Evolutionary conservation across 2,888 invertebrate species (phyloP).

Genomic region (Drosophila histrio): DNA sequence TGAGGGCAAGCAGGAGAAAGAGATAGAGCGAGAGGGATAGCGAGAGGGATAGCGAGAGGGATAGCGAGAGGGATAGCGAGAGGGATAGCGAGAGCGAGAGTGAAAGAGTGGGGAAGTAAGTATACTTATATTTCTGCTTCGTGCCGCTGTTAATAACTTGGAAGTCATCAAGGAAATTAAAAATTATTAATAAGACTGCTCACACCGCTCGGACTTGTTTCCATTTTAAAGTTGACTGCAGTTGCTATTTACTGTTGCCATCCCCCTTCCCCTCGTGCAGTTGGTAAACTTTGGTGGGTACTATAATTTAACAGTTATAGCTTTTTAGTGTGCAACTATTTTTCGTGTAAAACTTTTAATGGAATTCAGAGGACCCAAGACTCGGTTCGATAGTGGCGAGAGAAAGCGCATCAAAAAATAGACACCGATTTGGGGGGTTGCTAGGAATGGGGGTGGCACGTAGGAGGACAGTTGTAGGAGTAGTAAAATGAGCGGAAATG

Average conservation of each 20-base stretch:
- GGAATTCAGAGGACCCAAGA: conserved; percentile 74
- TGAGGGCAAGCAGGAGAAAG: background rate
- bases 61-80: background rate
- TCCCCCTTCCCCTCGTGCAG: background rate
- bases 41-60: background rate
- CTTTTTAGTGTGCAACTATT: conserved; percentile 80
- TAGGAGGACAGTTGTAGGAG: conserved; percentile 25
- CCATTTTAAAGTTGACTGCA: conserved; percentile 73
- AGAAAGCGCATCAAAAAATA: conserved; percentile 72
- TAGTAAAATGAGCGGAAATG: conserved; percentile 81
- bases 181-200: conserved; percentile 81
- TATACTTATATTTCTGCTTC: conserved; percentile 29
- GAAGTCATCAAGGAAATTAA: conserved; percentile 83
- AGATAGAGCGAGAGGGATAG: background rate
- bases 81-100: background rate
- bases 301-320: conserved; percentile 79
- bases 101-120: conserved; percentile 18
- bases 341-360: conserved; percentile 80
- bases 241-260: conserved; percentile 55
- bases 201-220: conserved; percentile 55
- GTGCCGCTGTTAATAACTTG: conserved; percentile 78
- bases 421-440: conserved; percentile 61
- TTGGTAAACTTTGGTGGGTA: conserved; percentile 67
- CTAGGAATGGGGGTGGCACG: background rate
- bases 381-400: conserved; percentile 65